Conservation (phyloP, 2,113 vertebrate species). For the Anarhynchus alexandrinus region DNA sequence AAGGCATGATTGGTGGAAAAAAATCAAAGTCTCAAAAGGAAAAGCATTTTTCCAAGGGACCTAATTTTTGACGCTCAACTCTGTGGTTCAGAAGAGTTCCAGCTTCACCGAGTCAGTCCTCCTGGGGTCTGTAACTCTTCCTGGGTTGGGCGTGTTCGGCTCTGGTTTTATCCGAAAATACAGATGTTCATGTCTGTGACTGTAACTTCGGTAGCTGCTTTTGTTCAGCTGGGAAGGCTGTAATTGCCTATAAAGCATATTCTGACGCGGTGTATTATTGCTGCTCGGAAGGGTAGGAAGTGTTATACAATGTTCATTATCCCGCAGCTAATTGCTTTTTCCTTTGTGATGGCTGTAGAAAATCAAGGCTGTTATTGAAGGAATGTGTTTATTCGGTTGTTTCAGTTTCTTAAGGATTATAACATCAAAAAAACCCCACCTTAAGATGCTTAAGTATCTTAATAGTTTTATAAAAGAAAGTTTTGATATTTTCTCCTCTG, state of each 20-base stretch:
- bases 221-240: neutral
- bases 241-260: neutral
- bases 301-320: neutral
- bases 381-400: neutral
- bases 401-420: neutral
- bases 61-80: neutral
- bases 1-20: neutral
- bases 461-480: neutral
- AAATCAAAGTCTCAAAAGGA: neutral
- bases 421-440: neutral
- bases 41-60: neutral
- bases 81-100: neutral
- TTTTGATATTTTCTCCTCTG: neutral
- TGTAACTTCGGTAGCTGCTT: neutral
- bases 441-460: neutral
- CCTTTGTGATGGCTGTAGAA: neutral
- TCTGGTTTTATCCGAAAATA: neutral
- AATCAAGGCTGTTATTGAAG: neutral
- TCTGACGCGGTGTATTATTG: neutral
- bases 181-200: neutral
- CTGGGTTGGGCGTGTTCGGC: neutral
- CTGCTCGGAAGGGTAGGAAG: neutral
- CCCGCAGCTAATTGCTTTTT: neutral
- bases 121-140: neutral
- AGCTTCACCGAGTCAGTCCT: neutral